Evolutionary conservation across 2,113 vertebrate genomes (phyloP).

Genomic region (Lamprologus tigripictilis): DNA sequence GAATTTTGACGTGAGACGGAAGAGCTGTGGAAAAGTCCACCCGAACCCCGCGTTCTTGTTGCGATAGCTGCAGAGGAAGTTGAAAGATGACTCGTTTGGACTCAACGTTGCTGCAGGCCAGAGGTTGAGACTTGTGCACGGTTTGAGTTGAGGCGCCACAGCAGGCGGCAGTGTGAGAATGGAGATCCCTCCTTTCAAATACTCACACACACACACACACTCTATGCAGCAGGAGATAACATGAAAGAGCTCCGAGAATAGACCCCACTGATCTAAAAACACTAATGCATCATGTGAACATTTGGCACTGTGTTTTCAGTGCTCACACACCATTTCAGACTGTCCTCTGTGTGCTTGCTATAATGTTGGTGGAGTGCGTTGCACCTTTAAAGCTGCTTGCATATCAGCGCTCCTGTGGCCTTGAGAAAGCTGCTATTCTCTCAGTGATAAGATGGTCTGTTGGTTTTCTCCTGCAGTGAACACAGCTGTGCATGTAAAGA

Average conservation of each 20-base stretch:
- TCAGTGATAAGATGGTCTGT: neutral
- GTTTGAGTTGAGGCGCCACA: slow-evolving; percentile 8
- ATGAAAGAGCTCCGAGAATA: slow-evolving; percentile 48
- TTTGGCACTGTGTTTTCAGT: neutral
- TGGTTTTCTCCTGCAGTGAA: neutral
- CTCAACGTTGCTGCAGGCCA: neutral
- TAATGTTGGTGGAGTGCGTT: neutral
- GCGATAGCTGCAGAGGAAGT: slow-evolving; percentile 50
- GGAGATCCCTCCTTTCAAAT: neutral
- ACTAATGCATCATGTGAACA: slow-evolving; percentile 7
- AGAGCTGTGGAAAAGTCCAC: neutral
- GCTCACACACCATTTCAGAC: neutral
- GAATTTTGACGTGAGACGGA: neutral
- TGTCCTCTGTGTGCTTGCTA: neutral
- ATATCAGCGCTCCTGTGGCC: neutral
- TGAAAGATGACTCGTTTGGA: slow-evolving; percentile 16
- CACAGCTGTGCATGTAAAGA: neutral
- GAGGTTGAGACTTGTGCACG: slow-evolving; percentile 7
- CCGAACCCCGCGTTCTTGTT: slow-evolving; percentile 4
- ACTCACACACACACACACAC: neutral
- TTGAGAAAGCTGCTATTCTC: slow-evolving; percentile 12
- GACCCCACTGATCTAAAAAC: neutral
- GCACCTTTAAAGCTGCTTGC: neutral
- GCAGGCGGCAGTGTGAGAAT: slow-evolving; percentile 39
- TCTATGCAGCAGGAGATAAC: neutral